Percentiles rank a stretch among this genome's conserved stretches.
These are phyloP conservation scores for Scaptodrosophila lebanonensis DNA, from an alignment of 1,140 invertebrate genomes.

Conservation along the genomic window DNA sequence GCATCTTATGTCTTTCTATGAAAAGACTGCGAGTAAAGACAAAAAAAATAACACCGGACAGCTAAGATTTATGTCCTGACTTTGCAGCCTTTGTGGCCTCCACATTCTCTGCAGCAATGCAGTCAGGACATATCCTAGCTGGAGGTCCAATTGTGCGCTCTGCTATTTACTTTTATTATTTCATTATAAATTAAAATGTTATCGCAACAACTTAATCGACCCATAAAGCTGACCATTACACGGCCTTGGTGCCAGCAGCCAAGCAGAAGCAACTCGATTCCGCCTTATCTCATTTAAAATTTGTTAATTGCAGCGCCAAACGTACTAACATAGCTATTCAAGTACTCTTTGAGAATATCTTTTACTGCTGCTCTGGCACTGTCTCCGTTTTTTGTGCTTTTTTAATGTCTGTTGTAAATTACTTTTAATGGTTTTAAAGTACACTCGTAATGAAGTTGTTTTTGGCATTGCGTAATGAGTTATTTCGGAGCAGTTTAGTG, in stretches of 20 bases:
- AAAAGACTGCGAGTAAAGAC: conserved; percentile 22
- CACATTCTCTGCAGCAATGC: conserved; percentile 28
- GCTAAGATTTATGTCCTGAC: conserved; percentile 24
- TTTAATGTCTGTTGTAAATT: conserved; percentile 65
- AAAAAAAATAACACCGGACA: neutral
- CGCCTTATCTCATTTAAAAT: conserved; percentile 60
- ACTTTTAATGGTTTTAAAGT: conserved; percentile 66
- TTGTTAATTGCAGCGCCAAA: conserved; percentile 67
- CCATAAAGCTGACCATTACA: conserved; percentile 43
- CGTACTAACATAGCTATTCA: conserved; percentile 28
- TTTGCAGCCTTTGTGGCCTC: too few species aligned
- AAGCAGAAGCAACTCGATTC: conserved; percentile 43
- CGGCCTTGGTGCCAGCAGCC: conserved; percentile 15
- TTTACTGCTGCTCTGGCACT: conserved; percentile 42
- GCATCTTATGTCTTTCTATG: conserved; percentile 52
- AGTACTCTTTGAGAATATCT: conserved; percentile 63
- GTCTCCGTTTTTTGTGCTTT: conserved; percentile 19
- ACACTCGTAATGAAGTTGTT: conserved; percentile 73
- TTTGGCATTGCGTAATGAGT: conserved; percentile 64
- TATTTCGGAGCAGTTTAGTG: conserved; percentile 47
- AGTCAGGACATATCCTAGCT: conserved; percentile 37
- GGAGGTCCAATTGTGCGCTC: conserved; percentile 33
- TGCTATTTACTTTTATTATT: conserved; percentile 11
- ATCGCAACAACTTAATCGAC: conserved; percentile 69
- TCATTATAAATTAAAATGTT: conserved; percentile 67